A percentile compares a stretch with the other conserved stretches of the same genome.
phyloP scores from a whole-genome alignment of 2,113 vertebrate genomes.

The Chaenocephalus aceratus region DNA sequence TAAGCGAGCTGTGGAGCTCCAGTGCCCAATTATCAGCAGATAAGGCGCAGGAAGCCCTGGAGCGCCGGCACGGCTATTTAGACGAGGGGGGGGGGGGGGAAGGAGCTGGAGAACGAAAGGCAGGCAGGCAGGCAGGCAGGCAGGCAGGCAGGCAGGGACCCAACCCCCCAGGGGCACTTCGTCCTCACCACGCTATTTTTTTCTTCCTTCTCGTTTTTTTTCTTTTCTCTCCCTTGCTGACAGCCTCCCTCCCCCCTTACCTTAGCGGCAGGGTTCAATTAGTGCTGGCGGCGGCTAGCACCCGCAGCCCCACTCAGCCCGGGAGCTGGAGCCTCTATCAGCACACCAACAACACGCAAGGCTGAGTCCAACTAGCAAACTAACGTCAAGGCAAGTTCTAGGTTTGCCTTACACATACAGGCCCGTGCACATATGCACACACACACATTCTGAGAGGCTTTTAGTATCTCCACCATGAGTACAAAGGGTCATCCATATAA shows the following conservation, averaged over 20 bases:
- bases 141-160: slow-evolving; percentile 77
- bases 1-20: slow-evolving; percentile 85
- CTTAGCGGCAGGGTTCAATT: slow-evolving; percentile 87
- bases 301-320: slow-evolving; percentile 77
- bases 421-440: background rate
- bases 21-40: slow-evolving; percentile 87
- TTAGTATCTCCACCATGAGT: slow-evolving; percentile 45
- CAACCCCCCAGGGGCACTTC: slow-evolving; percentile 83
- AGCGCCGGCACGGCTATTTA: slow-evolving; percentile 85
- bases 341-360: slow-evolving; percentile 76
- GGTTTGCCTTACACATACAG: slow-evolving; percentile 52
- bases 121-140: too few relatives aligned
- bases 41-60: slow-evolving; percentile 86
- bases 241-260: slow-evolving; percentile 67
- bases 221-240: slow-evolving; percentile 66
- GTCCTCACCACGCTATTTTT: slow-evolving; percentile 76
- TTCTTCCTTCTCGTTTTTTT: slow-evolving; percentile 45
- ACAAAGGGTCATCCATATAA: slow-evolving; percentile 35
- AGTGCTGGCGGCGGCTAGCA: slow-evolving; percentile 80
- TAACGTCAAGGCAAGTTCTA: slow-evolving; percentile 66
- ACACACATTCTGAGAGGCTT: slow-evolving; percentile 18
- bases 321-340: slow-evolving; percentile 76
- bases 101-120: slow-evolving; percentile 73
- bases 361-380: slow-evolving; percentile 71
- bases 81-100: slow-evolving; percentile 71